Base-by-base conservation (phyloP, 2,797 vertebrate species). In the Triplophysa yarkandensis region DNA sequence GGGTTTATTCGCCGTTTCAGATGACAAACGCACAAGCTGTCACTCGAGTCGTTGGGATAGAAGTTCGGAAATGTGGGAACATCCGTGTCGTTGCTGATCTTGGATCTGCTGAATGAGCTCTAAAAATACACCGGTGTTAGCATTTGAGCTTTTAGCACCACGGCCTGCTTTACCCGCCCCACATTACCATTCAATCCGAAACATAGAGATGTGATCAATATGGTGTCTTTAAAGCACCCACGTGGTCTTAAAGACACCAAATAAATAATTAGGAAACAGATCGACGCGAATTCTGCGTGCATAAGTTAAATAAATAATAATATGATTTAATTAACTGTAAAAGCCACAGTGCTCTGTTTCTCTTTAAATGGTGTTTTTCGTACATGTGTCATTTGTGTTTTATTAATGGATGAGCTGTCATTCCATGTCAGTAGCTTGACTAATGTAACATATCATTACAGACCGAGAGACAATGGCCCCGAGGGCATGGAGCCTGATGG, bases 401-500 rank as follows among this genome's bases (percentile, higher is more conserved):
- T 17, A 4, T 17, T 3, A 4, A 6, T 32, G 27, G 16, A n/a
- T 16, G 55, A 58, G 28, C 28, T 27, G 39, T 46, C 19, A 50
- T 21, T 4, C 23, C 23, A 10, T 34, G 17, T 48, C 8, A 46
- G 60, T 14, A 10, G 13, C 36, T 19, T 44, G n/a, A 4, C 48
- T 77, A 48, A 55, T 21, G 43, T n/a, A 39, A 60, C 73, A 71
- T 68, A 34, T 76, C 4, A 69, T 70, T 48, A 32, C 83, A 95
- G 95, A 90, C 81, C 90, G 68, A 89, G 92, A 89, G 94, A 96
- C 87, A 94, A 95, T 95, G 95, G 94, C 89, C 95, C 95, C 0
- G 95, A 96, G 80, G 94, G 94, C 83, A 96, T 96, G 94, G 95
- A 96, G 88, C 94, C 94, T 32, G 95, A 96, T 91, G 95, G 94